Evolutionary conservation across 2,888 invertebrate genomes (phyloP).

Genomic region (Hyalella azteca): DNA sequence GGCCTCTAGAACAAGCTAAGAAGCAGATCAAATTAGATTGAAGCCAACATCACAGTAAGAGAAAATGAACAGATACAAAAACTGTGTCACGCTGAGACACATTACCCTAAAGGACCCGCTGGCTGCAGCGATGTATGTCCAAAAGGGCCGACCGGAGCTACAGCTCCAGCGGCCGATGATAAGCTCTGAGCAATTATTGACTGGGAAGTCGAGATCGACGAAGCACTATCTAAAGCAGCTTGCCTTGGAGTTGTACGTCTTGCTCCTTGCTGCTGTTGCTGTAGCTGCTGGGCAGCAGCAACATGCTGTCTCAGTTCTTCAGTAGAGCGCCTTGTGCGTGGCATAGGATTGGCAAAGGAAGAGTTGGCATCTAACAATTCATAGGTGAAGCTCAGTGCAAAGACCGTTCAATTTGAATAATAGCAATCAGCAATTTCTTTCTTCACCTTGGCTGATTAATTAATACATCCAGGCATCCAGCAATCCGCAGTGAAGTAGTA

Average conservation of each 20-base stretch:
- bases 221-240: conserved; percentile 29
- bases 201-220: conserved; percentile 23
- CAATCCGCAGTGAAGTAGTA: no score
- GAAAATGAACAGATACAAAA: neutral
- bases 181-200: conserved; percentile 21
- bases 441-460: no score
- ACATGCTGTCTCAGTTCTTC: conserved; percentile 37
- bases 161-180: conserved; percentile 19
- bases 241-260: conserved; percentile 29
- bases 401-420: no score
- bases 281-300: conserved; percentile 36
- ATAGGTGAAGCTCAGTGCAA: no score
- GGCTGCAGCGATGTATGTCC: conserved; percentile 21
- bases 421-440: no score
- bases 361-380: conserved; percentile 14
- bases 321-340: conserved; percentile 30
- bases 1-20: neutral
- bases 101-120: conserved; percentile 20
- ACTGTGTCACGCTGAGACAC: conserved; percentile 1
- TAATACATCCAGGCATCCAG: no score
- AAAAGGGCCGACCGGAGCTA: conserved; percentile 24
- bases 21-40: no score
- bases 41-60: neutral
- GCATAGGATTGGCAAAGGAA: conserved; percentile 22
- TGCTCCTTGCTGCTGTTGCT: conserved; percentile 27